phyloP scores from a whole-genome alignment of 2,888 invertebrate species.

The Amiota minor region DNA sequence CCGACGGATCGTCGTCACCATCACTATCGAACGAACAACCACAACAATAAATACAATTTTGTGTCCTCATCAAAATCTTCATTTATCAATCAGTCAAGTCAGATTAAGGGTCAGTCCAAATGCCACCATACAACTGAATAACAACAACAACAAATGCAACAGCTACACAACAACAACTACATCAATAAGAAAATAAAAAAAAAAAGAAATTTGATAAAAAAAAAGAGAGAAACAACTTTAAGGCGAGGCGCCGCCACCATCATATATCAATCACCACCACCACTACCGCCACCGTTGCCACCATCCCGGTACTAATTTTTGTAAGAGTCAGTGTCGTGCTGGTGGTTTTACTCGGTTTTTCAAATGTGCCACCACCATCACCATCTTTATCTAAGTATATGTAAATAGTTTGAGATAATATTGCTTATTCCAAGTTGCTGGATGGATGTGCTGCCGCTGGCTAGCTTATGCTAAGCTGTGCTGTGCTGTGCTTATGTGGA shows the following conservation, averaged over 20 bases:
- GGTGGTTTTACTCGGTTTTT: too few relatives aligned
- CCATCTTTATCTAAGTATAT: too few relatives aligned
- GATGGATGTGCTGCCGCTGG: conserved; percentile 9
- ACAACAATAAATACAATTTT: conserved; percentile 44
- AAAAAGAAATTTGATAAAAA: conserved; percentile 37
- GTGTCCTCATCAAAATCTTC: not conserved
- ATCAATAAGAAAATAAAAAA: conserved; percentile 44
- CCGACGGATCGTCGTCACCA: conserved; percentile 30
- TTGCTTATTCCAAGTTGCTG: conserved; percentile 2
- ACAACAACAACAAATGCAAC: not conserved
- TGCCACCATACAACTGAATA: not conserved
- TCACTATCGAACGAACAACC: conserved; percentile 26
- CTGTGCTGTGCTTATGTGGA: not conserved
- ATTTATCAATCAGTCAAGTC: not conserved
- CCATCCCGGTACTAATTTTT: too few relatives aligned
- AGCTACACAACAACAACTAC: conserved; percentile 37
- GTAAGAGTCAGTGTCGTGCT: too few relatives aligned
- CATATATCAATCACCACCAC: not conserved
- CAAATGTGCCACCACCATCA: too few relatives aligned
- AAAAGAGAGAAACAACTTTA: not conserved
- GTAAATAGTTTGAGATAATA: not conserved
- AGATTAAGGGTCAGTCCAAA: too few relatives aligned
- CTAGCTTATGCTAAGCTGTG: not conserved
- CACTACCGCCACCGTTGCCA: not conserved
- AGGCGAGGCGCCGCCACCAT: not conserved